phyloP scores from a whole-genome alignment of 2,797 vertebrate genomes.

The Rhynchotus rufescens region DNA sequence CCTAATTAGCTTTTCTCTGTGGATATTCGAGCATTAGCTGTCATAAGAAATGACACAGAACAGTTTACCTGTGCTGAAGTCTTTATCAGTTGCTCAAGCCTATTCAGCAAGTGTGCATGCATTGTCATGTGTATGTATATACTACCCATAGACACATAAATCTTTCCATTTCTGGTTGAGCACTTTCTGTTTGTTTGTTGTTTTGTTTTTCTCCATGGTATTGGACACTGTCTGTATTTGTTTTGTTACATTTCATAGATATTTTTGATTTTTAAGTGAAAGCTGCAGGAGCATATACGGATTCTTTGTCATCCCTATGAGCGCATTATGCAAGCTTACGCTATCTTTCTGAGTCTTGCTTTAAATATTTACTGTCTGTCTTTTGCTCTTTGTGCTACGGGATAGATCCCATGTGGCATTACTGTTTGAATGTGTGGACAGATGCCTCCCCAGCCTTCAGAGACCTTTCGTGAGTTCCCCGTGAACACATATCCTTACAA shows the following conservation, averaged over 20 bases:
- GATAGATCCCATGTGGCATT: not conserved
- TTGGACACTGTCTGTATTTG: not conserved
- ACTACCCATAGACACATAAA: not conserved
- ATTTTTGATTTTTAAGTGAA: not conserved
- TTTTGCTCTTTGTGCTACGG: not conserved
- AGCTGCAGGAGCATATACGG: not conserved
- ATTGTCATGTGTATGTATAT: not conserved
- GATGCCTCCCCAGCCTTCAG: not conserved
- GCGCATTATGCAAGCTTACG: not conserved
- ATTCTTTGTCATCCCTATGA: not conserved
- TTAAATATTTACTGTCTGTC: not conserved
- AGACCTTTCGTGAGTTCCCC: not conserved
- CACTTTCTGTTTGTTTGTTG: not conserved
- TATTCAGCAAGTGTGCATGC: not conserved
- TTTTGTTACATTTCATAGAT: not conserved
- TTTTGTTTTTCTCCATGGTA: not conserved
- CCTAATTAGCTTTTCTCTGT: not conserved
- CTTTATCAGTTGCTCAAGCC: not conserved
- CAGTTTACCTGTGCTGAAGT: not conserved
- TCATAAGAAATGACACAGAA: not conserved
- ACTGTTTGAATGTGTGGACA: not conserved
- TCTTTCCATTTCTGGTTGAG: not conserved
- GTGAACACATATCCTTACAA: not conserved
- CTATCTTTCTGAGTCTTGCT: not conserved
- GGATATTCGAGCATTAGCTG: not conserved